Base-by-base conservation (phyloP, 2,797 vertebrate species). In the Octomys mimax region DNA sequence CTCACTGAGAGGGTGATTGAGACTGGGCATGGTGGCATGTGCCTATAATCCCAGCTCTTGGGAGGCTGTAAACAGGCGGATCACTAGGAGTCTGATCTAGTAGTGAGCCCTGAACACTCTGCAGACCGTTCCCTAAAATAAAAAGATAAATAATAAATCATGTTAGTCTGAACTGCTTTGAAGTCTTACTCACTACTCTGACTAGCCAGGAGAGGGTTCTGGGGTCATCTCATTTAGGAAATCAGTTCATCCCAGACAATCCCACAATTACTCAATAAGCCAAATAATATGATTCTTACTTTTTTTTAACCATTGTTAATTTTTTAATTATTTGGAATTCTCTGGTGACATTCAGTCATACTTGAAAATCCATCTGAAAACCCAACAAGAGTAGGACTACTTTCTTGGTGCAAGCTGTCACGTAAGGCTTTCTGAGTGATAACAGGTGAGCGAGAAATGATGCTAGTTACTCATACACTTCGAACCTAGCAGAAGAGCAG, bases 241-340 rank as follows among this genome's bases (percentile, higher is more conserved):
- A 77, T 18, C 49, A 75, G 75, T 84, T 96, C 62, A 92, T 61
- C 9, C 6, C 5, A 64, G n/a, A 81, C 62, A 93, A 70, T 89
- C 11, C 49, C 2, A 49, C 49, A 49, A 49, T 49, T 49, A 9
- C 49, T 49, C 49, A 49, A 9, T 49, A 49, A 49, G 11, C 49
- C 49, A 80, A 81, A 77, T 8, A 46, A 31, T 24, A 64, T 42
- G 13, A 71, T 84, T 84, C 36, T 95, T 59, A 84, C 26, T 84
- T 89, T 52, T 84, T 64, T 54, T 57, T 16, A 22, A 36, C 42
- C 26, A 83, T 71, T 83, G 31, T 94, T 87, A 87, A 31, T 71
- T 95, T 94, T 80, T 79, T 85, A 92, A 92, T 93, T 61, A 83
- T 36, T 81, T 93, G 42, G 11, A 75, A 86, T 88, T 89, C 18